Base-by-base conservation (phyloP, 1,140 invertebrate genomes). In the Thereuonema tuberculata region DNA sequence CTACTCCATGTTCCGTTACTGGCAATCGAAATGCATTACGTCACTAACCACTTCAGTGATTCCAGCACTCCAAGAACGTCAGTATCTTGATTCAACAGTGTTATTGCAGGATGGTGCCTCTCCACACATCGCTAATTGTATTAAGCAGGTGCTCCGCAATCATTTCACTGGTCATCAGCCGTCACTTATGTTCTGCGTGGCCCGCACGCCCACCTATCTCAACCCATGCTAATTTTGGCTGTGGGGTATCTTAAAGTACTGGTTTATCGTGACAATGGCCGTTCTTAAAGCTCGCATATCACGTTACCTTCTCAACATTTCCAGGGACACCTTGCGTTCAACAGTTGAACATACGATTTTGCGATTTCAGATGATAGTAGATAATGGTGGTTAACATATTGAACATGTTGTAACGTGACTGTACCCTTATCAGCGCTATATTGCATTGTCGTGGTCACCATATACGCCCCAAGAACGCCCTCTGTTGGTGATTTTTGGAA, bases 311-410 rank as follows among this genome's bases (percentile, higher is more conserved):
- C 54, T 2, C 29, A 56, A 56, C 24, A 31, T 56, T 56, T n/a
- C 54, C 17, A 56, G 17, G 24, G 24, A 56, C 17, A 1, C 54
- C 26, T 27, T 29, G 27, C 3, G 3, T 28, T 28, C 54, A 29
- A 56, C 24, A 1, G 29, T 56, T 56, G 54, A 56, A 56, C 54
- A 56, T 56, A 1, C 17, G 26, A 29, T 56, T 28, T 56, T 56
- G 29, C 1, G 54, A 15, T 56, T 56, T 20, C 54, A 56, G 54
- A 27, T 56, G 24, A 21, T 56, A 56, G 28, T 27, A 28, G 5
- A 56, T 27, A 56, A 29, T 56, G 28, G 24, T 56, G 29, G 26
- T 17, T 27, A 56, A 28, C 29, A 56, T 56, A 56, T 56, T 56
- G 54, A 56, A 31, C 23, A 56, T 56, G 27, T 3, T 56, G 26